phyloP scores from a whole-genome alignment of 2,113 vertebrate species.

The Dasyprocta punctata region DNA sequence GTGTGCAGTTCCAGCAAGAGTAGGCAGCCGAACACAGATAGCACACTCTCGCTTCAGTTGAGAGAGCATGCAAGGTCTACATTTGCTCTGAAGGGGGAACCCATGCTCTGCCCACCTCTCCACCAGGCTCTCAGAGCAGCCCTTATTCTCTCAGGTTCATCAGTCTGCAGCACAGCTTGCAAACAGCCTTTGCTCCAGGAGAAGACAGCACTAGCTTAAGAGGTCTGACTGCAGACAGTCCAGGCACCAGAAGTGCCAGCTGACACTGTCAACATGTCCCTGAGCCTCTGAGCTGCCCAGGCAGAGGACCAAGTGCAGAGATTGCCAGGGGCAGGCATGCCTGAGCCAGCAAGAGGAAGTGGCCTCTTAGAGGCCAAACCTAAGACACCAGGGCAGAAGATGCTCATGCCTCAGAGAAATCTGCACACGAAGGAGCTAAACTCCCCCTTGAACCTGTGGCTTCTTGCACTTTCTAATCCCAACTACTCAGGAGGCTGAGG shows the following conservation, averaged over 20 bases:
- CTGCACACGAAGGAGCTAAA: rapidly evolving
- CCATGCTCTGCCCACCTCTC: neutral
- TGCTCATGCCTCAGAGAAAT: too few relatives aligned
- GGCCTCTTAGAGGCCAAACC: rapidly evolving
- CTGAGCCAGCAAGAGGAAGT: neutral
- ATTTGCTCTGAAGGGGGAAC: too few relatives aligned
- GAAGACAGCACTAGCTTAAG: neutral
- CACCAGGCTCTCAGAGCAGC: neutral
- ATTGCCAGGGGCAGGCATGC: neutral
- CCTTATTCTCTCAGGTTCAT: neutral
- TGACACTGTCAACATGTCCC: neutral
- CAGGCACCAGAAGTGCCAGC: neutral
- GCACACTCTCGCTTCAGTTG: too few relatives aligned
- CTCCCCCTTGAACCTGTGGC: rapidly evolving
- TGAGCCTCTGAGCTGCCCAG: neutral
- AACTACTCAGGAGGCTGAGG: neutral
- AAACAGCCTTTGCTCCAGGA: neutral
- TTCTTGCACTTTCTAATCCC: too few relatives aligned
- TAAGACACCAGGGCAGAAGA: too few relatives aligned
- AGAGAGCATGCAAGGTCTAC: rapidly evolving
- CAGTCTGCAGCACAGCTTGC: neutral
- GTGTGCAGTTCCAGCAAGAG: neutral
- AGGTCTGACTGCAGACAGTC: rapidly evolving
- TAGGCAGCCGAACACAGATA: neutral
- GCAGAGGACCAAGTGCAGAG: neutral